phyloP scores from a whole-genome alignment of 2,888 invertebrate genomes.

The Cenopis cana region DNA sequence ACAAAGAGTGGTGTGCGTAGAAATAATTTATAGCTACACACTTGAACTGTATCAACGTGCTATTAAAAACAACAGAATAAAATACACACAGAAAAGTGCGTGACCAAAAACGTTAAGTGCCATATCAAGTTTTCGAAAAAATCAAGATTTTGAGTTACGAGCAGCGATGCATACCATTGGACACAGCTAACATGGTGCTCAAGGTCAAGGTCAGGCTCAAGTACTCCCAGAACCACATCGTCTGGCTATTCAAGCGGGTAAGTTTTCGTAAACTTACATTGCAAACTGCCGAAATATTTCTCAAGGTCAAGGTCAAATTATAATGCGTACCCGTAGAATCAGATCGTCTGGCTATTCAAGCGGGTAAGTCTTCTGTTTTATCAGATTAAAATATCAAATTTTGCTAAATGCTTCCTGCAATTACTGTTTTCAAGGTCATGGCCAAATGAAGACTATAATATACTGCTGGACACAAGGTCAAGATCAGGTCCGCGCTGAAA shows the following conservation, averaged over 20 bases:
- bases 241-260: conserved; percentile 86
- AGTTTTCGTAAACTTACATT: conserved; percentile 50
- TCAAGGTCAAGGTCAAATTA: not conserved
- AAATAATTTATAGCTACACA: not conserved
- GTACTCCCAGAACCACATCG: conserved; percentile 84
- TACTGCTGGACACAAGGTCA: too few relatives aligned
- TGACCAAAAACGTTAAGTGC: conserved; percentile 2
- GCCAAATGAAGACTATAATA: not conserved
- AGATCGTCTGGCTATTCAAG: conserved; percentile 85
- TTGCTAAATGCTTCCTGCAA: not conserved
- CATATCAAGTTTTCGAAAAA: not conserved
- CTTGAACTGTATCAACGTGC: not conserved
- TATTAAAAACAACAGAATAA: not conserved
- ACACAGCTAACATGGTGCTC: conserved; percentile 83
- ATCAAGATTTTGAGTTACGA: conserved; percentile 70
- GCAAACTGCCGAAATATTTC: not conserved
- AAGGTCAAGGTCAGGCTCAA: conserved; percentile 85
- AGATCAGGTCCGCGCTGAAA: too few relatives aligned
- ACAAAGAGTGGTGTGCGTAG: not conserved
- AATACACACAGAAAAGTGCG: conserved; percentile 13
- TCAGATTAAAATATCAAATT: too few relatives aligned
- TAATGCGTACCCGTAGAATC: conserved; percentile 77
- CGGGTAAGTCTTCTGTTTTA: conserved; percentile 78
- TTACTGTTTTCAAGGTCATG: not conserved
- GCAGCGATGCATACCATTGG: conserved; percentile 73